phyloP scores from a whole-genome alignment of 2,888 invertebrate species.

The Lepidochitona cinerea region DNA sequence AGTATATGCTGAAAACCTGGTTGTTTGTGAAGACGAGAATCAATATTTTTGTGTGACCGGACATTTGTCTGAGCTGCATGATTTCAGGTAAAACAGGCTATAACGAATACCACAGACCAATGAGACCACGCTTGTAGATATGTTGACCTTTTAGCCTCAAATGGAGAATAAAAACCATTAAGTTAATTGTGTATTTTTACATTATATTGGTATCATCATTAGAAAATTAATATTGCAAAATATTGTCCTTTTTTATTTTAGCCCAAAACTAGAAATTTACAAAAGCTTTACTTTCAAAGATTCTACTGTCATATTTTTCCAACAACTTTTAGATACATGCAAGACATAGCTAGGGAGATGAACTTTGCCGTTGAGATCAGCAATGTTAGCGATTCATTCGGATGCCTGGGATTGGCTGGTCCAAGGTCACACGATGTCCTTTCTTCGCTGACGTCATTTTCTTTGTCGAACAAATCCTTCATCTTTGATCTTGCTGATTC shows the following conservation, averaged over 20 bases:
- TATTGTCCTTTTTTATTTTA: too few relatives aligned
- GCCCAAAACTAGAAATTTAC: too few relatives aligned
- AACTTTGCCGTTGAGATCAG: conserved; percentile 52
- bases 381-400: conserved; percentile 65
- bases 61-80: conserved; percentile 71
- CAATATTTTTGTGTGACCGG: conserved; percentile 71
- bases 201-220: too few relatives aligned
- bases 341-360: conserved; percentile 34
- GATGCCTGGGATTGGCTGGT: conserved; percentile 67
- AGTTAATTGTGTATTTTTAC: too few relatives aligned
- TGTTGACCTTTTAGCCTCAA: too few relatives aligned
- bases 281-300: too few relatives aligned
- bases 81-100: conserved; percentile 69
- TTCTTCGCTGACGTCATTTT: conserved; percentile 51
- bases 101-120: too few relatives aligned
- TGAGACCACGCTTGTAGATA: too few relatives aligned
- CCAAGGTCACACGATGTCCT: conserved; percentile 65
- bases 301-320: too few relatives aligned
- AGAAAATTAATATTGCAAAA: too few relatives aligned
- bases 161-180: too few relatives aligned
- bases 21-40: conserved; percentile 62
- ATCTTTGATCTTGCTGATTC: conserved; percentile 66
- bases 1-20: conserved; percentile 70
- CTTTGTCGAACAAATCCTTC: conserved; percentile 63
- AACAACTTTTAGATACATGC: too few relatives aligned